phyloP scores from a whole-genome alignment of 2,888 invertebrate genomes.

The Apotomis capreana region DNA sequence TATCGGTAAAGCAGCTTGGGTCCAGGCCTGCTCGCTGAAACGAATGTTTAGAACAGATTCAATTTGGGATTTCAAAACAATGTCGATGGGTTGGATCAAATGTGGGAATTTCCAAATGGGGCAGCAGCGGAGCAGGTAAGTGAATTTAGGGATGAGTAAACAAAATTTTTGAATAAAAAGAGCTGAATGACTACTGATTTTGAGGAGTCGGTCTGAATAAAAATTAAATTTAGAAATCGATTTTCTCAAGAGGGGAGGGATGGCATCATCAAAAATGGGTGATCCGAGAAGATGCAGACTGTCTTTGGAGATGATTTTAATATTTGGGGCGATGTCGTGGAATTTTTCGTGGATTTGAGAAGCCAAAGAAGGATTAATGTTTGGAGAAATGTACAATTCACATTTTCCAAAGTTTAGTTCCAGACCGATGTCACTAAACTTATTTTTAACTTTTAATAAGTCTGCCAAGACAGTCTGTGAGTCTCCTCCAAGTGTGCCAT shows the following conservation, averaged over 20 bases:
- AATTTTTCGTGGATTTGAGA: not conserved
- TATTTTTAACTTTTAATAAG: not conserved
- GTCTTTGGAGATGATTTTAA: not conserved
- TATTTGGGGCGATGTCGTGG: not conserved
- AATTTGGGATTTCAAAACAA: too few relatives aligned
- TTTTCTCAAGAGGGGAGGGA: not conserved
- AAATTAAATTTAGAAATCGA: not conserved
- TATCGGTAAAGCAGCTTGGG: too few relatives aligned
- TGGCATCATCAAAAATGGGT: not conserved
- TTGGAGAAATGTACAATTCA: not conserved
- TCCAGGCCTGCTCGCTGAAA: too few relatives aligned
- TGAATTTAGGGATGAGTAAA: too few relatives aligned
- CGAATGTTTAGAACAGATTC: too few relatives aligned
- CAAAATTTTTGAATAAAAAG: not conserved
- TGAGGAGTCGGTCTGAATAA: not conserved
- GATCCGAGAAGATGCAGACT: conserved; percentile 7
- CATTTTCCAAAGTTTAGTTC: not conserved
- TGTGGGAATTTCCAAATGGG: too few relatives aligned
- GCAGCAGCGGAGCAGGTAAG: too few relatives aligned
- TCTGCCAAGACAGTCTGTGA: not conserved
- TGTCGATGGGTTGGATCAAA: too few relatives aligned
- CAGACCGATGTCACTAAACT: not conserved
- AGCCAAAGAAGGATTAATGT: not conserved
- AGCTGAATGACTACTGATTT: not conserved
- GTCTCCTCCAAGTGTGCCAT: not conserved